Conservation (phyloP, 2,888 invertebrate genomes). For the Tipula unca region DNA sequence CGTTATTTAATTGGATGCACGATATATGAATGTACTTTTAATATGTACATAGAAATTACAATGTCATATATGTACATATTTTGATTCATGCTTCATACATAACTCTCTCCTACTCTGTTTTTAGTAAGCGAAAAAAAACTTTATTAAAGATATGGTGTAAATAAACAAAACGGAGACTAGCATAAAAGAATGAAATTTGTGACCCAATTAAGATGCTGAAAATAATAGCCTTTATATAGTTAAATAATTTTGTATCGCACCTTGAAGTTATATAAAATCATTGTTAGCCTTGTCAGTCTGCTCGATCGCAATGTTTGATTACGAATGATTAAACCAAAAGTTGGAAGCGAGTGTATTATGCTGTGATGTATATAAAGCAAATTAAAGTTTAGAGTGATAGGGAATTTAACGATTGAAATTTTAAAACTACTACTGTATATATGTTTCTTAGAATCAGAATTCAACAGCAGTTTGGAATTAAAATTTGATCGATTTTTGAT, state of each 20-base stretch:
- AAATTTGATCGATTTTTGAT: too few relatives aligned
- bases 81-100: background rate
- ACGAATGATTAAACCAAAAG: background rate
- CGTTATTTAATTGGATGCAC: background rate
- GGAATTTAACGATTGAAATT: too few relatives aligned
- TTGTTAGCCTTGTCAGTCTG: background rate
- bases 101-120: background rate
- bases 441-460: too few relatives aligned
- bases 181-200: background rate
- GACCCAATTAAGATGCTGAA: background rate
- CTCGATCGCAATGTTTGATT: background rate
- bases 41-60: background rate
- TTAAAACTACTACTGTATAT: too few relatives aligned
- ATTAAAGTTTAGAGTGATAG: too few relatives aligned
- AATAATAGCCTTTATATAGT: background rate
- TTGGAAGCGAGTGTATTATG: too few relatives aligned
- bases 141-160: too few relatives aligned
- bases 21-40: background rate
- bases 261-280: background rate
- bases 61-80: background rate
- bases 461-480: too few relatives aligned
- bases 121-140: too few relatives aligned
- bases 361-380: too few relatives aligned
- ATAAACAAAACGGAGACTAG: background rate
- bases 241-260: background rate